A percentile compares a stretch with the other conserved stretches of the same genome.
Conservation (phyloP, 2,888 invertebrate genomes). For the Mycalesis mineus region DNA sequence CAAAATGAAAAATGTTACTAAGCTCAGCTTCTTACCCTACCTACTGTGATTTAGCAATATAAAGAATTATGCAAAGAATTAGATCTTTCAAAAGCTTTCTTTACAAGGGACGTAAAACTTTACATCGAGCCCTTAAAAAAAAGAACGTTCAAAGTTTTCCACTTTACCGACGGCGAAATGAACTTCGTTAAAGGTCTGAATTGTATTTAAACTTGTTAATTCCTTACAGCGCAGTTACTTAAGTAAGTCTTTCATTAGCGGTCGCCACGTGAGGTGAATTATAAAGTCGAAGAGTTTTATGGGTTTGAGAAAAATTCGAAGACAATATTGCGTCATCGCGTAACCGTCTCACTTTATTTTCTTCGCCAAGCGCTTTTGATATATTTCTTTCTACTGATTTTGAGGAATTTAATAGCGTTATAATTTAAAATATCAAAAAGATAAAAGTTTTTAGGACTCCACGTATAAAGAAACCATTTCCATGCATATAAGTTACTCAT, state of each 20-base stretch:
- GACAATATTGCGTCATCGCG: constrained; percentile 5
- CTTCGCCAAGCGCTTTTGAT: too few species aligned
- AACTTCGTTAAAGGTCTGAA: constrained; percentile 69
- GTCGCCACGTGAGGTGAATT: constrained; percentile 68
- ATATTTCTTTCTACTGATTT: too few species aligned
- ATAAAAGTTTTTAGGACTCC: too few species aligned
- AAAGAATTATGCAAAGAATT: constrained; percentile 20
- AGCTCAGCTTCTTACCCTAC: constrained; percentile 25
- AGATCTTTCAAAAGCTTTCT: constrained; percentile 40
- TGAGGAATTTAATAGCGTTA: too few species aligned
- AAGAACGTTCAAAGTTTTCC: constrained; percentile 61
- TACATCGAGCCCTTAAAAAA: constrained; percentile 51
- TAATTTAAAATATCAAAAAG: too few species aligned
- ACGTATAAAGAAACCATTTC: too few species aligned
- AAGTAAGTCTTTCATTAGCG: constrained; percentile 76
- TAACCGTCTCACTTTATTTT: neutral
- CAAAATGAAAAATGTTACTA: constrained; percentile 49
- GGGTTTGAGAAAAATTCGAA: constrained; percentile 36
- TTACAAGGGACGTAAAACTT: constrained; percentile 61
- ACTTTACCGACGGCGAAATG: constrained; percentile 69
- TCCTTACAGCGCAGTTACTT: constrained; percentile 65
- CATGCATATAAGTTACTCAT: too few species aligned
- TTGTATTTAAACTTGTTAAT: constrained; percentile 76
- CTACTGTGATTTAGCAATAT: constrained; percentile 17
- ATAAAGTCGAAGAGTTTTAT: constrained; percentile 50